Base-by-base conservation (phyloP, 1,140 invertebrate genomes). In the Belonocnema kinseyi region DNA sequence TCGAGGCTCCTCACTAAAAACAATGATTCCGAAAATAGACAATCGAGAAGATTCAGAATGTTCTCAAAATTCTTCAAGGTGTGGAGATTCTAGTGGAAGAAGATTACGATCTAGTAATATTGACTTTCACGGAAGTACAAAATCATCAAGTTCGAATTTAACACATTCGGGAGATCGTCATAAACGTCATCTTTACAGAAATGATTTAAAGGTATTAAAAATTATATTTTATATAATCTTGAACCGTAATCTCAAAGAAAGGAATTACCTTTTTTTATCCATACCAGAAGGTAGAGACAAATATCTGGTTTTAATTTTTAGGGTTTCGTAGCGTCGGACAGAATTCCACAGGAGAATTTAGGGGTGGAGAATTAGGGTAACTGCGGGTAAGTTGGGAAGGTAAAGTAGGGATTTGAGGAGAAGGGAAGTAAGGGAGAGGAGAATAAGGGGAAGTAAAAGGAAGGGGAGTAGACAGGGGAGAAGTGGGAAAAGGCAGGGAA, bases 51-150 rank as follows among this genome's bases (percentile, higher is more conserved):
- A 66, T 33, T 33, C 79, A 77, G 21, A 81, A 50, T 40, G 73
- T 56, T n/a, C 10, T 77, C 46, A 75, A 74, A 53, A 81, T 26
- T 61, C 51, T 58, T 21, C 46, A 13, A 17, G 1, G 26, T 21
- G 17, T 77, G 53, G 74, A 21, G 72, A 81, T 40, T 53, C 51
- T 50, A 10, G 51, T 13, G 80, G 73, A 61, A 73, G 75, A 19
- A 75, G 78, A 14, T 58, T 78, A 7, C 61, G 61, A n/a, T 16
- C 58, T 0, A 78, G 0, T 33, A 50, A 46, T 3, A 56, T 11
- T 10, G 13, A 13, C 1, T n/a, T 14, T 14, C 40, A 3, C 2
- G 12, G 50, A 5, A 21, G 40, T 3, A 53, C 14, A 16, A 53
- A 74, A 54, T 58, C 11, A n/a, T 50, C 6, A 51, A 17, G 12